Percentiles rank a stretch among this genome's conserved stretches.
Conservation (phyloP, 2,888 invertebrate species). For the Hyposoter didymator region DNA sequence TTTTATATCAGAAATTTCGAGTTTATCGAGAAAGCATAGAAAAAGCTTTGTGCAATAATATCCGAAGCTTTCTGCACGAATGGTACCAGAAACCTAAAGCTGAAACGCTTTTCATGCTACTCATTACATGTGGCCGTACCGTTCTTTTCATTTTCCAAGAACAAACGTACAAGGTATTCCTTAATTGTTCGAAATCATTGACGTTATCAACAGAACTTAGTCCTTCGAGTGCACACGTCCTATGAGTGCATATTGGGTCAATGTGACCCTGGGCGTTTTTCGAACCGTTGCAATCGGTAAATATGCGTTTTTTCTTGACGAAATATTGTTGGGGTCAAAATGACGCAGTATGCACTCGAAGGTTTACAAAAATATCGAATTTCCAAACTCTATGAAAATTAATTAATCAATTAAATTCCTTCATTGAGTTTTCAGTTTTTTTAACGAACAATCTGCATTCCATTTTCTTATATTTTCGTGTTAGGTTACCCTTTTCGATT, state of each 20-base stretch:
- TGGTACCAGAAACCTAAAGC: conserved; percentile 83
- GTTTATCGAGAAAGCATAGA: conserved; percentile 84
- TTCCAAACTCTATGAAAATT: no score
- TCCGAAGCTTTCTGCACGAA: conserved; percentile 82
- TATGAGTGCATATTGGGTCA: no score
- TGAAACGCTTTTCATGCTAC: conserved; percentile 84
- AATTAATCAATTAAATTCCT: no score
- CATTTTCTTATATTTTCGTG: conserved; percentile 4
- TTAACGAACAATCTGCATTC: neutral
- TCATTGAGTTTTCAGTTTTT: neutral
- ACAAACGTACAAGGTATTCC: conserved; percentile 79
- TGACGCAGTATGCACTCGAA: no score
- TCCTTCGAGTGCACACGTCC: no score
- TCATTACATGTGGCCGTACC: conserved; percentile 85
- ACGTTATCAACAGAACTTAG: neutral
- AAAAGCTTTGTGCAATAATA: conserved; percentile 82
- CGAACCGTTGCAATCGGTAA: no score
- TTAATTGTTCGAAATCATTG: neutral
- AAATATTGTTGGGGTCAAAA: no score
- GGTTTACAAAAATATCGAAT: no score
- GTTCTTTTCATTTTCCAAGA: conserved; percentile 85
- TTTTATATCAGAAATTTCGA: conserved; percentile 83
- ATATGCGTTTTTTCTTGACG: no score
- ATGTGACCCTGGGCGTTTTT: no score
- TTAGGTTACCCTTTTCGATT: conserved; percentile 85